Evolutionary conservation across 2,113 vertebrate genomes (phyloP).

Genomic region (Sterna hirundo): DNA sequence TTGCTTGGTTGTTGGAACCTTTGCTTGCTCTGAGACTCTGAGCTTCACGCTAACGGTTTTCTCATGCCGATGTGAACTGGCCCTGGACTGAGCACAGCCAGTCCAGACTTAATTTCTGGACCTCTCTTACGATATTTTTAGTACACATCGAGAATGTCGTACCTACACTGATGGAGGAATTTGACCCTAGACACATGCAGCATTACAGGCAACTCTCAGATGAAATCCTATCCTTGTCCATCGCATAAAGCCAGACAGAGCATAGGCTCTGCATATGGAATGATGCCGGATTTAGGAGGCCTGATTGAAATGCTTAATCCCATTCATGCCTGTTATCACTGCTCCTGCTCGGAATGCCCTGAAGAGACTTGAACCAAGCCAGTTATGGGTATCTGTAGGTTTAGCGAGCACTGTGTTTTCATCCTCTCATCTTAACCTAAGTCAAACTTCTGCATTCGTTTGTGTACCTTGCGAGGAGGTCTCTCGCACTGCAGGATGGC

Average conservation of each 20-base stretch:
- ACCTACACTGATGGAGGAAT: background rate
- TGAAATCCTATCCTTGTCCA: background rate
- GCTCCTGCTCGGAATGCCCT: background rate
- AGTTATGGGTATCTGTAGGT: background rate
- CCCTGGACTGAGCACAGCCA: background rate
- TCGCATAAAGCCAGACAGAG: background rate
- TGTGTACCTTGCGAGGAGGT: background rate
- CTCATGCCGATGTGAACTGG: background rate
- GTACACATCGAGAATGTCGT: background rate
- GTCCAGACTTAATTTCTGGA: background rate
- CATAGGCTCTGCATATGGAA: accelerated
- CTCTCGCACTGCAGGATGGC: background rate
- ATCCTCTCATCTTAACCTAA: background rate
- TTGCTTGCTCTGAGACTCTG: background rate
- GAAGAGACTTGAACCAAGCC: background rate
- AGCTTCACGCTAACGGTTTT: background rate
- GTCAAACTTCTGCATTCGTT: background rate
- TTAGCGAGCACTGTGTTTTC: background rate
- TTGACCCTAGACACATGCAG: background rate
- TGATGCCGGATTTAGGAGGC: accelerated
- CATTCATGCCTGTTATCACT: background rate
- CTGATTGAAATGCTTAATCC: background rate
- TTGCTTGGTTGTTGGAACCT: background rate
- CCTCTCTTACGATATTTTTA: background rate
- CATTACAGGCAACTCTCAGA: background rate